Base-by-base conservation (phyloP, 2,113 vertebrate genomes). In the Brachionichthys hirsutus region DNA sequence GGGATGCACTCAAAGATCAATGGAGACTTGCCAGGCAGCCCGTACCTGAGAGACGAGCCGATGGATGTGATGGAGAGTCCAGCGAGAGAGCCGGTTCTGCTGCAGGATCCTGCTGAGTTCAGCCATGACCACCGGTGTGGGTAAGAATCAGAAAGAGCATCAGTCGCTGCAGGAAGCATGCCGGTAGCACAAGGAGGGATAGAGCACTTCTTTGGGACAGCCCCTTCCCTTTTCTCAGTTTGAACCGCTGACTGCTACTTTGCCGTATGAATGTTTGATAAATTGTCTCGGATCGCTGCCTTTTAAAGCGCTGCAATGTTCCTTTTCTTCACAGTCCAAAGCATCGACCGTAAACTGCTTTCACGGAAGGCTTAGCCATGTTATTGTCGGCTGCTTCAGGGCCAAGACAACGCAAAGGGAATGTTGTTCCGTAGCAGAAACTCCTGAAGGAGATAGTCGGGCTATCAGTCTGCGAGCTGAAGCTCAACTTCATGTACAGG, bases 41-140 rank as follows among this genome's bases (percentile, higher is more conserved):
- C 88, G 1, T 81, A 67, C 70, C 70, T 70, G 60, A 85, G 81
- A 59, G 67, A 77, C 16, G 68, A 58, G 73, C 42, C 36, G 16
- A 50, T 36, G 53, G 71, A 67, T 5, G 44, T 67, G 73, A 58
- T 52, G 68, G 83, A 75, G 64, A 80, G 85, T 54, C 81, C 78
- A 0, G 73, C 24, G 53, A 72, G 62, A 11, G 82, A 90, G 69
- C 82, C 77, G 35, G 72, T 68, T 43, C 76, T 70, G 66, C 82
- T 87, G 77, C 85, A 85, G 82, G 76, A 77, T 72, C 80, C 88
- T 10, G 46, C 61, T 30, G 83, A 83, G 69, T 87, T 70, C 79
- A 62, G 20, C 15, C 62, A 64, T 48, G 70, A 66, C 67, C 54
- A 66, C 20, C 83, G 67, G 60, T 84, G 73, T 71, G 89, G 91